These are phyloP conservation scores for Mormoops blainvillei DNA, from an alignment of 2,113 vertebrate genomes.

Conservation along the genomic window DNA sequence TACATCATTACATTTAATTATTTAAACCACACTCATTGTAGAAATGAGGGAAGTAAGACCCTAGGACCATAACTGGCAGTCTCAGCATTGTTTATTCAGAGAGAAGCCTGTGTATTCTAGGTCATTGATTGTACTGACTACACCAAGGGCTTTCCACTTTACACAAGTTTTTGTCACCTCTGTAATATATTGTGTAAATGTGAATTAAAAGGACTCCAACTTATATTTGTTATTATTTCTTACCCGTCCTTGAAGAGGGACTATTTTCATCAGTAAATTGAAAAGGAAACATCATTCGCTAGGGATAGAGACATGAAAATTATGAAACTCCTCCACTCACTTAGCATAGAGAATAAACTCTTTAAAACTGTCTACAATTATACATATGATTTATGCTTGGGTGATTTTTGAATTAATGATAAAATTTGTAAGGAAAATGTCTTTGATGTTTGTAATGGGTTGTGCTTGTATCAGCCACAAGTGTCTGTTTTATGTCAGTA, in stretches of 20 bases:
- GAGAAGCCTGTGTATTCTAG: background rate
- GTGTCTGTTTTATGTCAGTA: background rate
- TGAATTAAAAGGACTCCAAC: background rate
- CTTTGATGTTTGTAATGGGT: background rate
- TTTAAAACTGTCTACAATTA: background rate
- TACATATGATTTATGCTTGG: conserved; percentile 46
- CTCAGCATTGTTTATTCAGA: background rate
- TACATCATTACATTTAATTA: background rate
- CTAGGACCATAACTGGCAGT: background rate
- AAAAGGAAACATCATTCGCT: background rate
- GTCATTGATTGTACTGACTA: background rate
- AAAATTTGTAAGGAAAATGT: conserved; percentile 39
- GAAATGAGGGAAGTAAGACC: background rate
- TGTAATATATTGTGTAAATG: background rate
- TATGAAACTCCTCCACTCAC: background rate
- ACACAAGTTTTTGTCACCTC: background rate
- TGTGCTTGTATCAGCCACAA: background rate
- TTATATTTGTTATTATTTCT: background rate
- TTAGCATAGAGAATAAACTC: conserved; percentile 12
- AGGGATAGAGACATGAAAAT: conserved; percentile 10
- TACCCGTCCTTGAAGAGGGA: background rate
- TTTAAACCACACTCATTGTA: background rate
- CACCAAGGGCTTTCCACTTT: background rate
- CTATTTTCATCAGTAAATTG: conserved; percentile 18
- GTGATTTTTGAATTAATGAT: conserved; percentile 54